Conservation (phyloP, 2,797 vertebrate species). For the Silurus aristotelis region DNA sequence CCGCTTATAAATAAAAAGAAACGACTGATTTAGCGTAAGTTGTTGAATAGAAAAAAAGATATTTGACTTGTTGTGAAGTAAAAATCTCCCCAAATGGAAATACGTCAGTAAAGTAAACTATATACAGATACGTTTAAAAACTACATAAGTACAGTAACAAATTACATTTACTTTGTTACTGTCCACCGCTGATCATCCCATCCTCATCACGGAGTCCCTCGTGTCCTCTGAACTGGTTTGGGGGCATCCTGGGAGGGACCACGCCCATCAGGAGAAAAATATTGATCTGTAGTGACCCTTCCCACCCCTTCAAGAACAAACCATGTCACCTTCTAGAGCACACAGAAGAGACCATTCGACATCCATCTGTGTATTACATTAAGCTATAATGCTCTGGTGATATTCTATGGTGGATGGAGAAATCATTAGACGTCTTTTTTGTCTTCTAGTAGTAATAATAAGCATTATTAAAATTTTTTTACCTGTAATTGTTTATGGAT, state of each 20-base stretch:
- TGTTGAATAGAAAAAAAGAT: too few species aligned
- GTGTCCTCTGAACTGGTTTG: neutral
- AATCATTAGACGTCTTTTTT: too few species aligned
- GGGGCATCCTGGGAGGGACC: neutral
- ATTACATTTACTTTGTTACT: too few species aligned
- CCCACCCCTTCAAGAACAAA: neutral
- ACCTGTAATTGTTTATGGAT: constrained; percentile 20
- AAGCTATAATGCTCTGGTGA: neutral
- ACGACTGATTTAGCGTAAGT: too few species aligned
- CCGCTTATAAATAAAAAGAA: too few species aligned
- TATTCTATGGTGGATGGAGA: neutral
- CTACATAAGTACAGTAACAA: too few species aligned
- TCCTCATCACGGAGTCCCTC: too few species aligned
- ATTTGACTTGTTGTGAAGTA: too few species aligned
- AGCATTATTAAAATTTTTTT: neutral
- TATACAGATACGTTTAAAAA: too few species aligned
- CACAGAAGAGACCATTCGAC: neutral
- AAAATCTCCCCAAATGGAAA: too few species aligned
- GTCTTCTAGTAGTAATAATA: neutral
- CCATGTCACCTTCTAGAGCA: neutral
- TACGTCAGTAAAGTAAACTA: too few species aligned
- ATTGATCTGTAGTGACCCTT: neutral
- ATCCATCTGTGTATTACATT: neutral
- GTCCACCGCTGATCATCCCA: neutral
- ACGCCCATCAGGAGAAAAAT: neutral